Evolutionary conservation across 2,113 vertebrate species (phyloP), one percentile per base, ranked within the genome.

Genomic region (Burhinus bistriatus): DNA sequence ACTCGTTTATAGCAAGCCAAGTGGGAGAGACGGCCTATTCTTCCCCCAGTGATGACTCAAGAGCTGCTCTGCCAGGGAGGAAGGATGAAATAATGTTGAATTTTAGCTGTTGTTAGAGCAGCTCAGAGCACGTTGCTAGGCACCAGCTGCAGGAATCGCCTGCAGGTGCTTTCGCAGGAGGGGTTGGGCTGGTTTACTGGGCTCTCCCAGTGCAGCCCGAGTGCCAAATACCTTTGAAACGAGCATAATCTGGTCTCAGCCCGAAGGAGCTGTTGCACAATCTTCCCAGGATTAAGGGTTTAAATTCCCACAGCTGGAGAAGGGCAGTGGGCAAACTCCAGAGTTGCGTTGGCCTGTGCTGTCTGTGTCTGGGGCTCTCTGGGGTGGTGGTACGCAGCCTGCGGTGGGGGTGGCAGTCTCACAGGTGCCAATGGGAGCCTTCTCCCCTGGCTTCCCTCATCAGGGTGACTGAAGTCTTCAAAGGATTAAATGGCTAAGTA

Each of bases 101-200:
- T 94, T 97, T 95, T 81, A 65, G 32, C 79, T 78, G 57, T 34
- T 76, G 71, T 54, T 42, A 62, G 77, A 87, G 64, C 76, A 81
- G 84, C 88, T 93, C 36, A 9, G 78, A 92, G 59, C 55, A 84
- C 11, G 94, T 95, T 97, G 97, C 93, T 91, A 95, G 75, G 93
- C 85, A 77, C 75, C 86, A 80, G 92, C 88, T 95, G 87, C 90
- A 84, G 81, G 71, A 91, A 93, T 71, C 15, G 40, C 83, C 83
- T 69, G 23, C 81, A 91, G 92, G 81, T 94, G 80, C 58, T 78
- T 76, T 83, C 4, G 4, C 52, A 70, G 30, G 71, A 90, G 49
- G 57, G 58, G 68, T 3, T 83, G 71, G 72, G 71, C 82, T 0
- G 0, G 19, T 77, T 73, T 64, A 12, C 34, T 34, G 57, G 52